phyloP scores from a whole-genome alignment of 1,140 invertebrate genomes.

The Probaryconus sp. region DNA sequence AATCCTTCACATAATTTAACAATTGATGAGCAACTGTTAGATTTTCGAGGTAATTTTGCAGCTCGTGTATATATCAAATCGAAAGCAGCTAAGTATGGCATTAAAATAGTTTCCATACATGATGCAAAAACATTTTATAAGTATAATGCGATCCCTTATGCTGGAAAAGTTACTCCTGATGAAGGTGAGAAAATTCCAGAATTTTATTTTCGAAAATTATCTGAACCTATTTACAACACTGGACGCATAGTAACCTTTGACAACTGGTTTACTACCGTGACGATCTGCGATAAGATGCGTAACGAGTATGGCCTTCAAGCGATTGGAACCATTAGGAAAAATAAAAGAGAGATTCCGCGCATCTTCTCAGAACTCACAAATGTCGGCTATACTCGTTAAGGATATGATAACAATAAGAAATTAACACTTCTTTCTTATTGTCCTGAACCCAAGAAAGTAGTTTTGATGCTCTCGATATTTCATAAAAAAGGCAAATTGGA shows the following conservation, averaged over 20 bases:
- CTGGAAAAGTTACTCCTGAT: not conserved
- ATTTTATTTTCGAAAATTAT: conserved; percentile 49
- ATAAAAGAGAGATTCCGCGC: conserved; percentile 66
- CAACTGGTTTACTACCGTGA: conserved; percentile 68
- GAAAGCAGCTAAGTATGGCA: not conserved
- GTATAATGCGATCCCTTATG: not conserved
- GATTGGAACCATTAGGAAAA: conserved; percentile 71
- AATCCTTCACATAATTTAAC: conserved; percentile 28
- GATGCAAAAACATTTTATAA: not conserved
- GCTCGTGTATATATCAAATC: conserved; percentile 68
- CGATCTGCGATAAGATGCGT: conserved; percentile 62
- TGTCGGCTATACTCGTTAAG: conserved; percentile 56
- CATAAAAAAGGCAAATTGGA: not conserved
- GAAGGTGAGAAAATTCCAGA: conserved; percentile 20
- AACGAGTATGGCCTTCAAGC: conserved; percentile 60
- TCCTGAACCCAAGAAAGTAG: conserved; percentile 56
- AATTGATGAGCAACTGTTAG: conserved; percentile 56
- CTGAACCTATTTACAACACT: conserved; percentile 51
- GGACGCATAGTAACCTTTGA: conserved; percentile 67
- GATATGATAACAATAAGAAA: conserved; percentile 59
- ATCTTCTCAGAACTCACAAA: conserved; percentile 50
- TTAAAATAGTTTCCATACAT: not conserved
- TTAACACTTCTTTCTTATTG: conserved; percentile 60
- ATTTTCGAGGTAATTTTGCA: conserved; percentile 57
- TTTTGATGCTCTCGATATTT: not conserved